phyloP scores from a whole-genome alignment of 2,797 vertebrate species.

The Microcaecilia unicolor region DNA sequence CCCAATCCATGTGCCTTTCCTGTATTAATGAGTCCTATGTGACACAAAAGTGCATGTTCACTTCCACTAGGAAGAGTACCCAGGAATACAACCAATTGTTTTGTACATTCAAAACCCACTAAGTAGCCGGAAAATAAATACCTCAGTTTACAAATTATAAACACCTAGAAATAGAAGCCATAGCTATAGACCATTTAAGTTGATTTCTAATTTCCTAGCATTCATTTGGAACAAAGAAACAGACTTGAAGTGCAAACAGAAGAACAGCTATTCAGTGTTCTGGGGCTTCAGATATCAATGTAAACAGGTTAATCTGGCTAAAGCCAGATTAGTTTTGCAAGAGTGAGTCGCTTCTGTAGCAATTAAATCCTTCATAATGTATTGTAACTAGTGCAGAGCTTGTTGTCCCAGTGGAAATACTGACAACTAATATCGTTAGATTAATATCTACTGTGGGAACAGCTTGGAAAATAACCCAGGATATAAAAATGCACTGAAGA shows the following conservation, averaged over 20 bases:
- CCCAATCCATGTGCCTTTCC: too few relatives aligned
- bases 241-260: slow-evolving; percentile 1
- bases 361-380: slow-evolving; percentile 9
- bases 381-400: not conserved
- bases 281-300: slow-evolving; percentile 5
- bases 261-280: not conserved
- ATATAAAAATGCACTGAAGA: slow-evolving; percentile 2
- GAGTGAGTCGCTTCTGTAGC: slow-evolving; percentile 9
- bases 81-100: too few relatives aligned
- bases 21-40: too few relatives aligned
- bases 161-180: too few relatives aligned
- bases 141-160: too few relatives aligned
- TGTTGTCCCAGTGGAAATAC: not conserved
- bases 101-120: too few relatives aligned
- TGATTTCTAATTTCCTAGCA: slow-evolving; percentile 17
- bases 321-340: slow-evolving; percentile 19
- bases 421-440: not conserved
- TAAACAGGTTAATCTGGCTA: slow-evolving; percentile 25
- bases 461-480: slow-evolving; percentile 1
- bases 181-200: too few relatives aligned
- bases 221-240: slow-evolving; percentile 6
- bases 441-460: not conserved
- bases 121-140: too few relatives aligned
- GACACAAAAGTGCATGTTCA: too few relatives aligned
- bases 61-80: too few relatives aligned